Percentiles rank a stretch among this genome's conserved stretches.
phyloP scores from a whole-genome alignment of 2,797 vertebrate genomes.

The Spizella passerina region DNA sequence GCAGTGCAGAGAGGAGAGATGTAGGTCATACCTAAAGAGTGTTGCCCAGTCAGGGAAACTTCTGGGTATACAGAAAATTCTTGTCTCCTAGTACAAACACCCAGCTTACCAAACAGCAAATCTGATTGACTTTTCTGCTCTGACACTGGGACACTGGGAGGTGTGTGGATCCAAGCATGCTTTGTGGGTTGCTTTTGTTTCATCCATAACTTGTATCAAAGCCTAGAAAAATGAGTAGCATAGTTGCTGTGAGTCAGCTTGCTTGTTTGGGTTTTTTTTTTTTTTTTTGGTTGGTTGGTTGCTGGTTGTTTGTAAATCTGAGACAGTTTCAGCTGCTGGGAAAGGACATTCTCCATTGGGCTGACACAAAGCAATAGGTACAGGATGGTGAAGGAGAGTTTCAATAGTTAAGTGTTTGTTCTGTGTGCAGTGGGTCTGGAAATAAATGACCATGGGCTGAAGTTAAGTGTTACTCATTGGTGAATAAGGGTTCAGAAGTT shows the following conservation, averaged over 20 bases:
- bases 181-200: neutral
- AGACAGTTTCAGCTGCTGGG: neutral
- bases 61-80: neutral
- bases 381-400: neutral
- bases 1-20: neutral
- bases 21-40: neutral
- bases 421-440: neutral
- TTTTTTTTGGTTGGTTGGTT: neutral
- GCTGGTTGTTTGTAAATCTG: neutral
- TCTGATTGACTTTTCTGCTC: neutral
- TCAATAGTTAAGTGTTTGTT: neutral
- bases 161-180: neutral
- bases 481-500: neutral
- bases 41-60: neutral
- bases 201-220: neutral
- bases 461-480: neutral
- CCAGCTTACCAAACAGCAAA: neutral
- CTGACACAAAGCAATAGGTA: neutral
- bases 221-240: neutral
- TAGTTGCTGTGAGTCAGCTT: neutral
- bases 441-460: neutral
- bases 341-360: neutral
- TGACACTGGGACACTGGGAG: neutral
- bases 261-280: neutral
- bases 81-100: neutral